Conservation (phyloP, 2,888 invertebrate species). For the Pheosia tremula region DNA sequence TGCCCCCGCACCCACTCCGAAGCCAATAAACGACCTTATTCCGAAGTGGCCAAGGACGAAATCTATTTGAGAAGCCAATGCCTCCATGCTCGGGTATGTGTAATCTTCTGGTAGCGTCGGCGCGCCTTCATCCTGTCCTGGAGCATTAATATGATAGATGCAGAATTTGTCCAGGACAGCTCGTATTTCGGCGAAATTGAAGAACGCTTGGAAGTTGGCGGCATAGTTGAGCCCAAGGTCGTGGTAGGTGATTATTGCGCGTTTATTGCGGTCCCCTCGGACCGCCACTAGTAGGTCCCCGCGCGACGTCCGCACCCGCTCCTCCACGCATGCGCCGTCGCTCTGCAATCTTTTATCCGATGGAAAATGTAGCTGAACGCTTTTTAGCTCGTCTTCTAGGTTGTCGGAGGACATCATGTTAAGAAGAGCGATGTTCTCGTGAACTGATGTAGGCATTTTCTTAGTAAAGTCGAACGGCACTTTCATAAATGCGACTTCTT, state of each 20-base stretch:
- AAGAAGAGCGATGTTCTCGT: constrained; percentile 84
- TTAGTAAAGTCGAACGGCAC: constrained; percentile 41
- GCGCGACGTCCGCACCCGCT: constrained; percentile 95
- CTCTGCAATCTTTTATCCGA: constrained; percentile 86
- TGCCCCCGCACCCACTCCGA: constrained; percentile 99
- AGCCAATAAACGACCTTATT: constrained; percentile 95
- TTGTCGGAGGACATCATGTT: constrained; percentile 89
- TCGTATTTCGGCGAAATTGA: constrained; percentile 96
- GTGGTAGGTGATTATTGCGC: constrained; percentile 98
- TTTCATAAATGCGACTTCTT: constrained; percentile 39
- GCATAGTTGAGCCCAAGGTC: constrained; percentile 99
- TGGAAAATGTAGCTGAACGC: constrained; percentile 95
- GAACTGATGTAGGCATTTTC: constrained; percentile 74
- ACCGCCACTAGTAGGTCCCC: constrained; percentile 97
- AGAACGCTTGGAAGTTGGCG: constrained; percentile 97
- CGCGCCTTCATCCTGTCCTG: constrained; percentile 99
- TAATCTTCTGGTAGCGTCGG: constrained; percentile 94
- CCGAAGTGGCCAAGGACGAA: constrained; percentile 96
- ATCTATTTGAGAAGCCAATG: constrained; percentile 94
- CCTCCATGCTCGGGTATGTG: constrained; percentile 98
- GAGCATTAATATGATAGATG: constrained; percentile 99
- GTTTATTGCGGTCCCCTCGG: constrained; percentile 96
- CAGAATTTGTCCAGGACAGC: constrained; percentile 96
- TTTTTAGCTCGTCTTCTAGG: constrained; percentile 96
- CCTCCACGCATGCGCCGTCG: constrained; percentile 84